Conservation (phyloP, 2,113 vertebrate genomes). For the Equus quagga region DNA sequence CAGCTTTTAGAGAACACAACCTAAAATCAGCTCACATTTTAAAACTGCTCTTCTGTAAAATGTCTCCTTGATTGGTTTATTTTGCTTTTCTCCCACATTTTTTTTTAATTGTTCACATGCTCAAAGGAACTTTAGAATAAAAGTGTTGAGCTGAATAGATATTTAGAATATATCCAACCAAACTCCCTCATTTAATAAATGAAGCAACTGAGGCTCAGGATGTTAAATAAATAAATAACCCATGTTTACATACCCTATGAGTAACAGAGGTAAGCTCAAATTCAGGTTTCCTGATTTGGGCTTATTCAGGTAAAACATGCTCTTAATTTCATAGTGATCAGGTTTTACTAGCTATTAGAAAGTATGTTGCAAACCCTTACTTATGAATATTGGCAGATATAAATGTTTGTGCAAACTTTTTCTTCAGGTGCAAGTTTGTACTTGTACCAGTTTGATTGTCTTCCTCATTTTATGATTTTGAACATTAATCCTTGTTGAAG, state of each 20-base stretch:
- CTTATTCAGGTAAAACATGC: conserved; percentile 46
- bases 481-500: conserved; percentile 57
- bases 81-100: conserved; percentile 9
- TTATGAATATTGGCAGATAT: conserved; percentile 85
- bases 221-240: conserved; percentile 1
- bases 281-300: neutral
- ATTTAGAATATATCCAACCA: conserved; percentile 39
- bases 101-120: conserved; percentile 23
- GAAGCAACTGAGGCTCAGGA: neutral
- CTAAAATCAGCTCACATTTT: conserved; percentile 1
- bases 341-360: conserved; percentile 81
- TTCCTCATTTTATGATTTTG: conserved; percentile 80
- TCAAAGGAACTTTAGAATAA: conserved; percentile 29
- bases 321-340: conserved; percentile 82
- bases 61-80: conserved; percentile 3
- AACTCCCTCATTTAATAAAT: neutral
- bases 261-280: conserved; percentile 34
- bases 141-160: conserved; percentile 43
- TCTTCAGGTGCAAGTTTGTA: conserved; percentile 79
- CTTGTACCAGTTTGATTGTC: conserved; percentile 77
- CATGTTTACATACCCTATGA: conserved; percentile 16
- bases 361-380: conserved; percentile 83
- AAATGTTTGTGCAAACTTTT: conserved; percentile 86
- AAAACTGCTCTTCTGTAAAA: conserved; percentile 42
- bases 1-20: neutral